A percentile compares a stretch with the other conserved stretches of the same genome.
Conservation (phyloP, 2,797 vertebrate genomes). For the Melanotaenia boesemani region DNA sequence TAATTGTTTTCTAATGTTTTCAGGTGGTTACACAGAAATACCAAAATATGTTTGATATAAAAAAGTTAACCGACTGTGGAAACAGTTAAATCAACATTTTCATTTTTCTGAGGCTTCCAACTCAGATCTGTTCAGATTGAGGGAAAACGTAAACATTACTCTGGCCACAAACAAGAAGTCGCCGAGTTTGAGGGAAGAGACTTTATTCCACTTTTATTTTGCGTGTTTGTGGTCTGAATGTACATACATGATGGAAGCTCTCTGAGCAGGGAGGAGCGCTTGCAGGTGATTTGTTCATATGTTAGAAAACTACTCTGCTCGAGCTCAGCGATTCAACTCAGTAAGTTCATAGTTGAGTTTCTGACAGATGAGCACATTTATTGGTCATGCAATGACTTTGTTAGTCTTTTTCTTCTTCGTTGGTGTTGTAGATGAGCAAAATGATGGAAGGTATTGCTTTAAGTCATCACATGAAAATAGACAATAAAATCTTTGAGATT, state of each 20-base stretch:
- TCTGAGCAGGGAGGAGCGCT: constrained; percentile 16
- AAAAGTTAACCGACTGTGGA: constrained; percentile 42
- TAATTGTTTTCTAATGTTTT: constrained; percentile 67
- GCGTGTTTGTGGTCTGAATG: constrained; percentile 63
- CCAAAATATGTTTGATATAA: constrained; percentile 74
- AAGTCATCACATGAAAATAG: constrained; percentile 67
- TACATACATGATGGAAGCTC: constrained; percentile 66
- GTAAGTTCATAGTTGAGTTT: constrained; percentile 32
- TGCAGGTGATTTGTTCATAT: constrained; percentile 44
- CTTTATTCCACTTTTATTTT: constrained; percentile 35
- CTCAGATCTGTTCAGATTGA: constrained; percentile 20
- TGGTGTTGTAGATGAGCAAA: constrained; percentile 62
- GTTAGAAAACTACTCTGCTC: constrained; percentile 30
- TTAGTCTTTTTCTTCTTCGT: constrained; percentile 58
- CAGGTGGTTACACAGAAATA: constrained; percentile 63
- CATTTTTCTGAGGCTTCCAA: constrained; percentile 18
- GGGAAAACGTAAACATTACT: background rate
- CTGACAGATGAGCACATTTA: constrained; percentile 36
- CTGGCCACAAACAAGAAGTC: constrained; percentile 14
- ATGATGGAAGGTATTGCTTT: constrained; percentile 61
- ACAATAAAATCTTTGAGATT: constrained; percentile 78
- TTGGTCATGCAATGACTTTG: constrained; percentile 55
- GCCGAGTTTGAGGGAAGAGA: constrained; percentile 36
- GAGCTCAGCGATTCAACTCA: constrained; percentile 25
- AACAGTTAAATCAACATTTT: constrained; percentile 19